Conservation (phyloP, 1,140 invertebrate species). For the Drosophila pseudoananassae region DNA sequence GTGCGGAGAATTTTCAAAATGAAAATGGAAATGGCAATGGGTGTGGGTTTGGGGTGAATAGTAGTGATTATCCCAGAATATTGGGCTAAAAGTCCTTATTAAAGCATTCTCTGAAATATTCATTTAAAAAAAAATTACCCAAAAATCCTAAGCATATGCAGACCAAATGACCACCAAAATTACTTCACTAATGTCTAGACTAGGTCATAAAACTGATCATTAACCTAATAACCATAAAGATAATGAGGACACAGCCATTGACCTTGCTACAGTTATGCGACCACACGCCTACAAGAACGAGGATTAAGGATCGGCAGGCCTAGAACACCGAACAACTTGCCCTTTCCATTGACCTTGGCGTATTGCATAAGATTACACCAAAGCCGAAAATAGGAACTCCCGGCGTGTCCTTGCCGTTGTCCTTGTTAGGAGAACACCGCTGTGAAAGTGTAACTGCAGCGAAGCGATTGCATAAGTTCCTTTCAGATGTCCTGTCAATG, state of each 20-base stretch:
- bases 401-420: constrained; percentile 53
- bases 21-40: constrained; percentile 11
- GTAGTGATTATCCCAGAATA: background rate
- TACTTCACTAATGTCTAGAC: constrained; percentile 30
- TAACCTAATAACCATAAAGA: constrained; percentile 49
- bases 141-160: constrained; percentile 34
- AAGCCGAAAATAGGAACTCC: constrained; percentile 16
- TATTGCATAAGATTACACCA: constrained; percentile 67
- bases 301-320: constrained; percentile 38
- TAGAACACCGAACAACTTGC: constrained; percentile 55
- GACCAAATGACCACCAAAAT: constrained; percentile 23
- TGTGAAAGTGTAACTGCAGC: constrained; percentile 62
- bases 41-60: no score
- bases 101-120: background rate
- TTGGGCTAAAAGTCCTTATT: background rate
- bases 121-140: constrained; percentile 8
- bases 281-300: constrained; percentile 17
- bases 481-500: constrained; percentile 38
- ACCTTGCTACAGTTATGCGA: constrained; percentile 71
- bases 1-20: constrained; percentile 22
- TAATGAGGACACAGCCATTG: constrained; percentile 34
- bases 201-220: constrained; percentile 68
- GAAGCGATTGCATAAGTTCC: constrained; percentile 61
- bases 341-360: constrained; percentile 67
- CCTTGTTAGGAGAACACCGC: constrained; percentile 29